Conservation (phyloP, 1,140 invertebrate species). For the Adoxophyes honmai region DNA sequence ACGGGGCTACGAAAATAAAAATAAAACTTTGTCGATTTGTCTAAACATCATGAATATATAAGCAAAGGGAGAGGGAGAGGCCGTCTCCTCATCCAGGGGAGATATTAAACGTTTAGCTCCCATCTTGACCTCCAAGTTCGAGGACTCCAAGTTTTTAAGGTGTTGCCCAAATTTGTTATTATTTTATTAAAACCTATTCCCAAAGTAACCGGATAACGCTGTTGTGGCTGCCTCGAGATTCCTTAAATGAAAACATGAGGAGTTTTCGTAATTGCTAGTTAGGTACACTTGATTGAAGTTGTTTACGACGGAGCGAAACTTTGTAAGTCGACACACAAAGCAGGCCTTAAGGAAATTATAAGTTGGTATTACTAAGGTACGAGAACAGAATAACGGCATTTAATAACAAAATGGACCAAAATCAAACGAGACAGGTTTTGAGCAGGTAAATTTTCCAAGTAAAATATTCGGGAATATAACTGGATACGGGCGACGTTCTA, state of each 20-base stretch:
- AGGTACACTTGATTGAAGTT: slow-evolving; percentile 9
- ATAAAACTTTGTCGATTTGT: slow-evolving; percentile 15
- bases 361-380: background rate
- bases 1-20: slow-evolving; percentile 4
- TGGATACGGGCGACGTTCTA: no score
- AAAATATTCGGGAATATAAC: no score
- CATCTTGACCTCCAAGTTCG: slow-evolving; percentile 1
- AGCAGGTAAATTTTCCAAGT: no score
- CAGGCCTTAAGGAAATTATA: background rate
- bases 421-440: no score
- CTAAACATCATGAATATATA: slow-evolving; percentile 14
- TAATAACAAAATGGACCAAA: no score
- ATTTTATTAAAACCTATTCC: background rate
- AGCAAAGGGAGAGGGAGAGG: background rate
- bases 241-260: background rate
- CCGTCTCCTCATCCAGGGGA: background rate
- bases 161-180: background rate
- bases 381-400: background rate
- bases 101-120: slow-evolving; percentile 7
- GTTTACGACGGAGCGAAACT: background rate
- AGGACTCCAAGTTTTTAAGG: slow-evolving; percentile 6
- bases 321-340: background rate
- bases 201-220: background rate
- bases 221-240: background rate
- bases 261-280: slow-evolving; percentile 1